These are phyloP conservation scores for Zenarchopterus dispar DNA, from an alignment of 2,797 vertebrate species.

Conservation along the genomic window DNA sequence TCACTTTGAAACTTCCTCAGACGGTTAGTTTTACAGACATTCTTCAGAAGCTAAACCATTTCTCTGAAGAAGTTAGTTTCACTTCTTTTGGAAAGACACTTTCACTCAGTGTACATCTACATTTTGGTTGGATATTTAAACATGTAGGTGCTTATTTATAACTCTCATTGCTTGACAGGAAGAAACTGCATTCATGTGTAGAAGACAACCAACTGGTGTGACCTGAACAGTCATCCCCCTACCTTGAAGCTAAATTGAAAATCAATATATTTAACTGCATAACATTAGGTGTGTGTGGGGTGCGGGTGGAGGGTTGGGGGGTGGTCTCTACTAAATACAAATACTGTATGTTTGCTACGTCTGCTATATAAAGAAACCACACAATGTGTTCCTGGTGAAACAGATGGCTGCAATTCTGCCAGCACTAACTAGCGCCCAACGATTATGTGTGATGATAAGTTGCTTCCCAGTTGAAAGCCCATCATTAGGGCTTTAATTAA, in stretches of 20 bases:
- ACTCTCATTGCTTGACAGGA: too few species aligned
- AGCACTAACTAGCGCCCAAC: slow-evolving; percentile 65
- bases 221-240: not conserved
- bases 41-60: slow-evolving; percentile 1
- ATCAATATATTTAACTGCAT: slow-evolving; percentile 1
- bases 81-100: not conserved
- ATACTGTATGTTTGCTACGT: slow-evolving; percentile 52
- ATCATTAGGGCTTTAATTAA: slow-evolving; percentile 80
- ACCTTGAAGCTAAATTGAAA: not conserved
- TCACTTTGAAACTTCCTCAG: slow-evolving; percentile 31
- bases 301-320: too few species aligned
- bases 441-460: slow-evolving; percentile 80
- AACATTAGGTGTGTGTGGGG: not conserved
- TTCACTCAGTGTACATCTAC: not conserved
- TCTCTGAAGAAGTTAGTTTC: slow-evolving; percentile 10
- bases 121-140: not conserved
- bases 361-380: slow-evolving; percentile 66
- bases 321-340: slow-evolving; percentile 43
- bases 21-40: slow-evolving; percentile 21
- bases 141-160: not conserved
- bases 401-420: slow-evolving; percentile 80
- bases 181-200: too few species aligned
- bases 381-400: slow-evolving; percentile 66
- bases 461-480: slow-evolving; percentile 72
- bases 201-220: not conserved